Percentiles rank a stretch among this genome's conserved stretches.
phyloP scores from a whole-genome alignment of 1,140 invertebrate species.

The Scaptomyza hsui region DNA sequence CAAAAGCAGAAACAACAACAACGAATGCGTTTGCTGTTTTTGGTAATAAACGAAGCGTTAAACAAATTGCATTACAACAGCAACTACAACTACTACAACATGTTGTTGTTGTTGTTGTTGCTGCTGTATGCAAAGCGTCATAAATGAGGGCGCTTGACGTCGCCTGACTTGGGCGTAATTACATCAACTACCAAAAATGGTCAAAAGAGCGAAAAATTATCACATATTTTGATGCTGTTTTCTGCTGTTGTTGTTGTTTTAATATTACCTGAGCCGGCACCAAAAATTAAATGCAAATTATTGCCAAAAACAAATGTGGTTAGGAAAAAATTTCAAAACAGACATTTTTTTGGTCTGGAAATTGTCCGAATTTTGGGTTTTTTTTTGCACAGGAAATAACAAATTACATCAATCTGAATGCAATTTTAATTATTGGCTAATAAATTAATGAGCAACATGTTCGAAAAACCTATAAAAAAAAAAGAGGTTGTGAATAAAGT shows the following conservation, averaged over 20 bases:
- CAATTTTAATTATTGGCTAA: slow-evolving; percentile 18
- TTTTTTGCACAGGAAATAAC: slow-evolving; percentile 31
- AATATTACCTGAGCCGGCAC: slow-evolving; percentile 28
- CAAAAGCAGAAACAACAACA: slow-evolving; percentile 28
- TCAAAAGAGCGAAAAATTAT: slow-evolving; percentile 79
- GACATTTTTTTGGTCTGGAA: slow-evolving; percentile 3
- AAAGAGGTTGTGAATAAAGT: background rate
- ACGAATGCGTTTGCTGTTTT: slow-evolving; percentile 72
- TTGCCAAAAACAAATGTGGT: slow-evolving; percentile 29
- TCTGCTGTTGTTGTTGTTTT: slow-evolving; percentile 43
- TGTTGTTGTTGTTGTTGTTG: slow-evolving; percentile 59
- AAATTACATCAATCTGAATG: slow-evolving; percentile 15
- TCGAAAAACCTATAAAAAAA: background rate
- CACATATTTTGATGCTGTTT: slow-evolving; percentile 41
- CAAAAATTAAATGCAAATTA: slow-evolving; percentile 77
- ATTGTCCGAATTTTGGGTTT: slow-evolving; percentile 12
- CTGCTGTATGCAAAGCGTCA: slow-evolving; percentile 75
- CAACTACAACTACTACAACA: slow-evolving; percentile 41
- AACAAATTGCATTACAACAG: slow-evolving; percentile 80
- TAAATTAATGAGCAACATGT: slow-evolving; percentile 1
- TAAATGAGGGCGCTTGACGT: slow-evolving; percentile 72
- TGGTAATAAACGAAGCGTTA: slow-evolving; percentile 82
- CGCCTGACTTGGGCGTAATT: slow-evolving; percentile 73
- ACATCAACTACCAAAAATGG: slow-evolving; percentile 75
- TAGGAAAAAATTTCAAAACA: slow-evolving; percentile 34